A percentile compares a stretch with the other conserved stretches of the same genome.
Evolutionary conservation across 1,140 invertebrate genomes (phyloP).

Genomic region (Watersipora subatra): DNA sequence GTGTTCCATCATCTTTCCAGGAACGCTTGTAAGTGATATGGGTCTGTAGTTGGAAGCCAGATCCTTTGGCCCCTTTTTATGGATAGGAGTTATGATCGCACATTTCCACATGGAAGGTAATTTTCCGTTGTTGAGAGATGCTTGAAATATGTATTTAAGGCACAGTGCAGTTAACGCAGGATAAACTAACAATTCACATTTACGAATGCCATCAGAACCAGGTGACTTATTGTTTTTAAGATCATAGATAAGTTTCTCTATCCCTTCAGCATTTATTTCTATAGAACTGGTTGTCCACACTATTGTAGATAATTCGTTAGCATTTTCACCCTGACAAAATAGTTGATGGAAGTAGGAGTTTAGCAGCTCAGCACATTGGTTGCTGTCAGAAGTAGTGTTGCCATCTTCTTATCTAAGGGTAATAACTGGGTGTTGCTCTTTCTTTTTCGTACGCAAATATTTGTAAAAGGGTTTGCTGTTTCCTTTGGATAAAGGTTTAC

Average conservation of each 20-base stretch:
- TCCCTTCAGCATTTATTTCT: neutral
- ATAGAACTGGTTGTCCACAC: neutral
- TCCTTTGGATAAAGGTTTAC: neutral
- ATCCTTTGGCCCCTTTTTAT: constrained; percentile 4
- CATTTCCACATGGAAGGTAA: neutral
- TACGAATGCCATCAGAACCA: neutral
- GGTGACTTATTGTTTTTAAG: neutral
- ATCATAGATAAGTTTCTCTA: neutral
- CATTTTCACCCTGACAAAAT: neutral
- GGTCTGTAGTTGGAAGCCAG: constrained; percentile 1
- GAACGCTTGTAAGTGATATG: constrained; percentile 1
- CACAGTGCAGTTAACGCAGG: neutral
- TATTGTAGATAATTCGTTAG: neutral
- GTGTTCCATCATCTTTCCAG: constrained; percentile 8
- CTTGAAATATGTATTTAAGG: neutral
- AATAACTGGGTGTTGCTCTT: neutral
- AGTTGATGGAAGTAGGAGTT: neutral
- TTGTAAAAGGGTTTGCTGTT: neutral
- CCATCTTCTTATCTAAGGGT: neutral
- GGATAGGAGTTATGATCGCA: neutral
- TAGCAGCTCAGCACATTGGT: neutral
- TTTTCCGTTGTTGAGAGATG: neutral
- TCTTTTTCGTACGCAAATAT: neutral
- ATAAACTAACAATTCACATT: neutral
- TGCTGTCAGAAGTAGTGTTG: neutral